These are phyloP conservation scores for western clawed frog (Xenopus tropicalis) DNA, from an alignment of 2,113 vertebrate species.

Conservation along the genomic window DNA sequence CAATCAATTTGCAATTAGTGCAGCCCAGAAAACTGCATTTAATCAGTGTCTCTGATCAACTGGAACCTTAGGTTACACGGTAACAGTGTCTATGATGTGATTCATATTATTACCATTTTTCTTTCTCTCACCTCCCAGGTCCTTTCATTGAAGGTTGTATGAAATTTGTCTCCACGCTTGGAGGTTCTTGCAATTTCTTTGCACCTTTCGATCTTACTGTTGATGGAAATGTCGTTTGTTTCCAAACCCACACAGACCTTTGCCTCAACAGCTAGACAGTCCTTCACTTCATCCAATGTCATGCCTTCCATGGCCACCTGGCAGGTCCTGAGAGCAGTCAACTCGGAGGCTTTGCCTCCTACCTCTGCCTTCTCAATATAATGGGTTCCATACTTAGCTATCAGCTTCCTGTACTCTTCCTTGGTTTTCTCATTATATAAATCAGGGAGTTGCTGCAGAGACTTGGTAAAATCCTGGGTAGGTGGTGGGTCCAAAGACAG, in stretches of 20 bases:
- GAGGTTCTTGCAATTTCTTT: slow-evolving; percentile 33
- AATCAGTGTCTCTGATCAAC: no score
- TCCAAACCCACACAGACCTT: slow-evolving; percentile 47
- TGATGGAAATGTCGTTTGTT: background rate
- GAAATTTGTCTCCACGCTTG: slow-evolving; percentile 61
- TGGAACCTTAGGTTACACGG: no score
- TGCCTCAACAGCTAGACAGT: slow-evolving; percentile 69
- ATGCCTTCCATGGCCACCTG: slow-evolving; percentile 65
- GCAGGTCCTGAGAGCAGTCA: slow-evolving; percentile 77
- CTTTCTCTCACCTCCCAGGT: background rate
- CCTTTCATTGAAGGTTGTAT: slow-evolving; percentile 68
- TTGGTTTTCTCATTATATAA: slow-evolving; percentile 21
- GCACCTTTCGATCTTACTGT: slow-evolving; percentile 57
- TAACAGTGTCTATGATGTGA: no score
- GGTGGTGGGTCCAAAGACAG: slow-evolving; percentile 39
- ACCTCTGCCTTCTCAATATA: slow-evolving; percentile 62
- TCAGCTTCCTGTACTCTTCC: slow-evolving; percentile 46
- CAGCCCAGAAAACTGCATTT: no score
- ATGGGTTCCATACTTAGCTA: slow-evolving; percentile 59
- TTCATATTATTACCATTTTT: no score
- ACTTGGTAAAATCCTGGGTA: slow-evolving; percentile 38
- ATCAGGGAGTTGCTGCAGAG: slow-evolving; percentile 45
- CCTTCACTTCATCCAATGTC: slow-evolving; percentile 58
- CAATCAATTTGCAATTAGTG: no score
- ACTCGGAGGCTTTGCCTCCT: slow-evolving; percentile 66